Evolutionary conservation across 2,113 vertebrate species (phyloP).

Genomic region (Struthio camelus): DNA sequence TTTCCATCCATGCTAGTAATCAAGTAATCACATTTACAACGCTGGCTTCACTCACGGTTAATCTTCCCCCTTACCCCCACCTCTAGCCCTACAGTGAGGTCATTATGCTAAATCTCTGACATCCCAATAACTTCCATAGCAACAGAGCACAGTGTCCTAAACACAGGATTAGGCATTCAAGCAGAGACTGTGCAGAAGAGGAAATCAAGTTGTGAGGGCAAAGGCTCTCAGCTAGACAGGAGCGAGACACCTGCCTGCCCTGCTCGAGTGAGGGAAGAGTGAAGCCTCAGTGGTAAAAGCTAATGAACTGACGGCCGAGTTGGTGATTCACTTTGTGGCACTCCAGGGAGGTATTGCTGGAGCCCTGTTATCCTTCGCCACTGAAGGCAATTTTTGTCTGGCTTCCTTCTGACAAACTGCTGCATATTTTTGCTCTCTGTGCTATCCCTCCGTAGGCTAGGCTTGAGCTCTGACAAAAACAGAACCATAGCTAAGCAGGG

Average conservation of each 20-base stretch:
- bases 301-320: background rate
- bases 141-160: constrained; percentile 59
- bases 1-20: background rate
- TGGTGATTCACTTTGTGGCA: constrained; percentile 22
- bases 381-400: constrained; percentile 26
- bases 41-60: constrained; percentile 8
- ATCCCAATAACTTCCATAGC: constrained; percentile 58
- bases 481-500: constrained; percentile 39
- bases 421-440: constrained; percentile 25
- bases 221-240: background rate
- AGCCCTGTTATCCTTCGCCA: constrained; percentile 37
- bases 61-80: constrained; percentile 10
- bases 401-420: constrained; percentile 38
- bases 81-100: background rate
- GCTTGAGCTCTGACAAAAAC: constrained; percentile 31
- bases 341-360: constrained; percentile 29
- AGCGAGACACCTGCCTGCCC: background rate
- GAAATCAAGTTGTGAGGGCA: background rate
- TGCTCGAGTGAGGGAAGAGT: background rate
- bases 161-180: constrained; percentile 56
- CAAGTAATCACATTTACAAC: background rate
- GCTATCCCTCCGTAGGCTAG: constrained; percentile 13
- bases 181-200: constrained; percentile 2
- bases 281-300: background rate
- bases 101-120: constrained; percentile 18